These are phyloP conservation scores for Limnodromus scolopaceus DNA, from an alignment of 2,797 vertebrate genomes.

Conservation along the genomic window DNA sequence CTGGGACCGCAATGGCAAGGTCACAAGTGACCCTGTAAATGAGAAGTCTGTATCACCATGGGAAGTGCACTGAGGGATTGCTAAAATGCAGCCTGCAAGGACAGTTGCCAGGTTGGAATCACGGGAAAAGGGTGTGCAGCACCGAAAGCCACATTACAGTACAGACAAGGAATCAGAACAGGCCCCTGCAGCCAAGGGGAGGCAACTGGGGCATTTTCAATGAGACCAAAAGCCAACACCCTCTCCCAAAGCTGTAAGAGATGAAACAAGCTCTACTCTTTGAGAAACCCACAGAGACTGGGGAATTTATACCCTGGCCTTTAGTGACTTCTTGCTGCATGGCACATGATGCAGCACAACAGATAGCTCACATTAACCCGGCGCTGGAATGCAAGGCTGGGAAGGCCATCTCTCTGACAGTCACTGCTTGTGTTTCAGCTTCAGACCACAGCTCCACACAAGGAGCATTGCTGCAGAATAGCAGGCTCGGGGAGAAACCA, in stretches of 20 bases:
- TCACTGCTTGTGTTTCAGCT: neutral
- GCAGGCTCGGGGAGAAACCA: neutral
- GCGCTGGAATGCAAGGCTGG: fast-evolving
- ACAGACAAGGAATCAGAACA: fast-evolving
- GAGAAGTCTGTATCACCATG: neutral
- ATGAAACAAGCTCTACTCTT: neutral
- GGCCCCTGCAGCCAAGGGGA: neutral
- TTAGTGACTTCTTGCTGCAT: fast-evolving
- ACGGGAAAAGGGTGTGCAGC: neutral
- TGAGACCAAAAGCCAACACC: neutral
- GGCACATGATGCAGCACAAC: neutral
- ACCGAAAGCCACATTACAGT: neutral
- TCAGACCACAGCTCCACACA: neutral
- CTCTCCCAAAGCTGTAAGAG: neutral
- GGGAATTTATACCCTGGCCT: neutral
- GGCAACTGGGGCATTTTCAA: neutral
- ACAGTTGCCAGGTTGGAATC: neutral
- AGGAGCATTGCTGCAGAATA: neutral
- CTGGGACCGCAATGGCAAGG: neutral
- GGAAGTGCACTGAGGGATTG: neutral
- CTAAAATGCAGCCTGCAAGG: neutral
- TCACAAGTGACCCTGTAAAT: neutral
- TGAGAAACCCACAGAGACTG: neutral
- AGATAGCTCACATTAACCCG: neutral
- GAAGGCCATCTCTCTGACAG: neutral